These are phyloP conservation scores for Mormyrops boulengeri DNA, from an alignment of 2,797 vertebrate genomes.

Conservation along the genomic window DNA sequence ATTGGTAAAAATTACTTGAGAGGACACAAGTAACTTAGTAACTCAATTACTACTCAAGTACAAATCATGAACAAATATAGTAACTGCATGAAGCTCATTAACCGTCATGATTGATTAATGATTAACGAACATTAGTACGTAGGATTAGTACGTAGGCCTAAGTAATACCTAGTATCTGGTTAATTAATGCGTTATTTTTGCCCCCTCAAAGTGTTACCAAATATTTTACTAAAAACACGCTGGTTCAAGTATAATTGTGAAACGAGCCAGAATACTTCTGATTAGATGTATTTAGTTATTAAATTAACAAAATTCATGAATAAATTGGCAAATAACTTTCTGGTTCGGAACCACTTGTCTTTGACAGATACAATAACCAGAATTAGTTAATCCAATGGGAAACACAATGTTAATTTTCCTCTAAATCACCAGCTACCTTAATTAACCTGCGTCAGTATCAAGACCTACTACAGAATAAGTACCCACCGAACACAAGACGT, in stretches of 20 bases:
- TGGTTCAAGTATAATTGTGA: neutral
- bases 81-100: neutral
- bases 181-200: neutral
- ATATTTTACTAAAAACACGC: neutral
- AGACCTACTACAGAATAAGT: neutral
- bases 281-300: neutral
- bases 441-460: neutral
- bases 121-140: neutral
- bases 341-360: neutral
- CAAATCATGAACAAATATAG: neutral
- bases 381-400: neutral
- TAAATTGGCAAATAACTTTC: neutral
- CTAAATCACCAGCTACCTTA: neutral
- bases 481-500: neutral
- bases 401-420: neutral
- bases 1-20: neutral
- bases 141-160: neutral
- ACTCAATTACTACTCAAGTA: neutral
- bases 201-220: neutral
- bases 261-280: neutral
- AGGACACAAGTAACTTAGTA: neutral
- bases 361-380: neutral
- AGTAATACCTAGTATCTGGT: neutral
- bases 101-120: neutral
- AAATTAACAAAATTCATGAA: neutral